Evolutionary conservation across 2,113 vertebrate species (phyloP).

Genomic region (Danionella cerebrum): DNA sequence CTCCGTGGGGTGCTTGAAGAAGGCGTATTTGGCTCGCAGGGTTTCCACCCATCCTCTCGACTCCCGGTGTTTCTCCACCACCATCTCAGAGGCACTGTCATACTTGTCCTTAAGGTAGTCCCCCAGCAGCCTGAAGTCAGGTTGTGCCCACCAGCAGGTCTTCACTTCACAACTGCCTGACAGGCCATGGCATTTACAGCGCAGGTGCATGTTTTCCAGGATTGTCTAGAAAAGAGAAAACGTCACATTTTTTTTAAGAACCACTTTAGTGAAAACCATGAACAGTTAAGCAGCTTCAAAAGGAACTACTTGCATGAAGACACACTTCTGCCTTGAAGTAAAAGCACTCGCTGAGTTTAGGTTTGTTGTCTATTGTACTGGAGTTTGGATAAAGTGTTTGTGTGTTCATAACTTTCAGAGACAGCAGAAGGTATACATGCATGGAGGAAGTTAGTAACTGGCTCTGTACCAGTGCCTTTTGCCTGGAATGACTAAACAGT

Average conservation of each 20-base stretch:
- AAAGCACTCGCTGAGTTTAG: too few relatives aligned
- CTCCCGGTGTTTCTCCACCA: conserved; percentile 94
- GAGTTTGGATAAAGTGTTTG: too few relatives aligned
- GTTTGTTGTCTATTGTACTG: too few relatives aligned
- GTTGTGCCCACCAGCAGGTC: conserved; percentile 98
- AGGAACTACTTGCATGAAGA: too few relatives aligned
- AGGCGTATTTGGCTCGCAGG: conserved; percentile 87
- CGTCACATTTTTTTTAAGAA: too few relatives aligned
- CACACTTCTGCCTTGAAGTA: too few relatives aligned
- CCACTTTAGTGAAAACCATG: background rate
- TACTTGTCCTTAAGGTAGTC: conserved; percentile 98
- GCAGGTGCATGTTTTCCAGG: conserved; percentile 96
- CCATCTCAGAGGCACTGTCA: conserved; percentile 97
- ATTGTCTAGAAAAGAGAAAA: conserved; percentile 72
- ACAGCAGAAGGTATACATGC: too few relatives aligned
- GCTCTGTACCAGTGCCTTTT: too few relatives aligned
- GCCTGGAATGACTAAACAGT: too few relatives aligned
- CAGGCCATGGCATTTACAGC: conserved; percentile 94
- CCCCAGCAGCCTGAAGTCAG: conserved; percentile 88
- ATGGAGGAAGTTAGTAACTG: too few relatives aligned
- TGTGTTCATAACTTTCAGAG: too few relatives aligned
- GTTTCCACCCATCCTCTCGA: conserved; percentile 97
- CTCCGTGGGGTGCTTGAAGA: conserved; percentile 95
- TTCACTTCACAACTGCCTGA: conserved; percentile 97
- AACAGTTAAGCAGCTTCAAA: too few relatives aligned